Conservation (phyloP, 2,113 vertebrate genomes). For the Catharus fuscescens region DNA sequence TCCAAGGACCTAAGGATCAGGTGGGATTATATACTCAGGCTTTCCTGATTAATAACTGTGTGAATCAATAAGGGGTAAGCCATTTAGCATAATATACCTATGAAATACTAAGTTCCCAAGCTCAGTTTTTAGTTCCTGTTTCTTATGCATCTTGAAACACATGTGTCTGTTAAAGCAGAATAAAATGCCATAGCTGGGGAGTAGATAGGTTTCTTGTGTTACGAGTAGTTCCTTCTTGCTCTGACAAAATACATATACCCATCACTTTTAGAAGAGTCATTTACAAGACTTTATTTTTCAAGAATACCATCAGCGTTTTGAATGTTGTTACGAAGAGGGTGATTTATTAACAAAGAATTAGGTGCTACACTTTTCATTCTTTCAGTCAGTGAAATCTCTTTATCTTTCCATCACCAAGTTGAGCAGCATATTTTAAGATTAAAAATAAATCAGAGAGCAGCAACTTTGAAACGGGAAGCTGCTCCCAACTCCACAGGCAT, state of each 20-base stretch:
- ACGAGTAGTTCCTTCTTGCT: neutral
- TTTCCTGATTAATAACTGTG: conserved; percentile 56
- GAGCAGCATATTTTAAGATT: neutral
- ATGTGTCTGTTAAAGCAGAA: neutral
- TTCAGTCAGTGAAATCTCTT: neutral
- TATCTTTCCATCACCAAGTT: neutral
- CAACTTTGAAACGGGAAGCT: neutral
- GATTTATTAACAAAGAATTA: neutral
- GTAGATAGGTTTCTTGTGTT: neutral
- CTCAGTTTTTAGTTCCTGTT: conserved; percentile 1
- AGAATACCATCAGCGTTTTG: neutral
- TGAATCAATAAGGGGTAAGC: conserved; percentile 59
- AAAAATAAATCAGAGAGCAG: neutral
- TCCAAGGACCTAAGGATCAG: conserved; percentile 58
- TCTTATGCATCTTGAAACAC: neutral
- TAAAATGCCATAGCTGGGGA: neutral
- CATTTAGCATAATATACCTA: conserved; percentile 51
- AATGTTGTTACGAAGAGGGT: neutral
- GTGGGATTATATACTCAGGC: conserved; percentile 56
- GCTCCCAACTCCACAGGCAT: neutral
- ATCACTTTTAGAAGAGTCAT: neutral
- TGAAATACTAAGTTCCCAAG: conserved; percentile 38
- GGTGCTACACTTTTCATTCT: neutral
- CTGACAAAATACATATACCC: neutral
- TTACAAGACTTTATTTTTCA: neutral